Evolutionary conservation across 2,888 invertebrate species (phyloP), one percentile per base, ranked within the genome.

Genomic region (Cotesia congregata): DNA sequence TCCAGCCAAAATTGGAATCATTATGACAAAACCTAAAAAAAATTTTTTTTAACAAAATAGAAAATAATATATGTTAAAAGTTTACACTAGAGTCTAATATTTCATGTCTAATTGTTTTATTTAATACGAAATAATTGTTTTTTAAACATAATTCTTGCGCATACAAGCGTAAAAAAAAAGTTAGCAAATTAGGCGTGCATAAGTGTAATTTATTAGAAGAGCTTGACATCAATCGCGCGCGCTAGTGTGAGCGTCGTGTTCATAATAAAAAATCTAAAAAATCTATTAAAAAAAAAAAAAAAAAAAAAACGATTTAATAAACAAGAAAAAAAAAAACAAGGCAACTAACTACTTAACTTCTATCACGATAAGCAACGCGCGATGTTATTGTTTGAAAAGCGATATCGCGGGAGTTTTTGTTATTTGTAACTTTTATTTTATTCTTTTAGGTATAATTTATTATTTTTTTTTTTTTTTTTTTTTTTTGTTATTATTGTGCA

Each of bases 401-500:
- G 50, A 50, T 50, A 50, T 50, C 50, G 50, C 50, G 50, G 50
- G 50, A 50, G 12, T 67, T 39, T 38, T 67, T n/a, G 7, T 50
- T 50, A n/a, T 41, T 40, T 41, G 6, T 69, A 17, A 67, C 7
- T 38, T 67, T 39, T 12, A 20, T 40, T 30, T 15, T 9, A 30
- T 30, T 67, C 6, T 62, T 15, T 67, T 12, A 67, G 40, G 67
- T 39, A 6, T 39, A 20, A 60, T 9, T 17, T 30, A 30, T 30
- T 30, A 30, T 30, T 30, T 4, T 30, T 30, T 20, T 20, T 20
- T 20, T 20, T 20, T 20, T 39, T 68, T 72, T n/a, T n/a, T n/a
- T 59, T 17, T 75, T 50, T 40, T 67, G 9, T 68, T 74, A 9
- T 15, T 40, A 12, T 68, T 68, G 68, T 68, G 68, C 68, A 68